Conservation (phyloP, 35 echinoderm and acorn worm genomes). For the Chiridota heheva region DNA sequence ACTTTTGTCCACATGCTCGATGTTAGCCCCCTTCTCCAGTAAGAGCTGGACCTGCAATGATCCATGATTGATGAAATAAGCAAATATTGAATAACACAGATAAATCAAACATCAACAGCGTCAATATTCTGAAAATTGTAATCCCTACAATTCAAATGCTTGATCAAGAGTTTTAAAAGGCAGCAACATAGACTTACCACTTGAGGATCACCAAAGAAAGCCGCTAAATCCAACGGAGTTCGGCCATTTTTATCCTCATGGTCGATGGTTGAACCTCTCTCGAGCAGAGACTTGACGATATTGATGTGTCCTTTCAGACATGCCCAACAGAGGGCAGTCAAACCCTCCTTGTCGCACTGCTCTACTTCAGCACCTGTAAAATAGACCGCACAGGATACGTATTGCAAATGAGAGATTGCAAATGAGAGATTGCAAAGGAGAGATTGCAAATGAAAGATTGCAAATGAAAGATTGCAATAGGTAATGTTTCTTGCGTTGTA, state of each 20-base stretch:
- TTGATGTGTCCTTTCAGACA: conserved; percentile 95
- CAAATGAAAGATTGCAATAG: too few relatives aligned
- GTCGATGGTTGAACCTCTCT: conserved; percentile 78
- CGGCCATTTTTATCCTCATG: conserved; percentile 86
- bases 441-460: too few relatives aligned
- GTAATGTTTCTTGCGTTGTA: too few relatives aligned
- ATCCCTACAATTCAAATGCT: too few relatives aligned
- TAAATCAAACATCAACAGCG: too few relatives aligned
- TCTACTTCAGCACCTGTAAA: conserved; percentile 77
- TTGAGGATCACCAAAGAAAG: conserved; percentile 98
- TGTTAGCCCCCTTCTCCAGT: conserved; percentile 81
- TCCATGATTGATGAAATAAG: not conserved
- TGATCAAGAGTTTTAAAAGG: too few relatives aligned
- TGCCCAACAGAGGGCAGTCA: conserved; percentile 94
- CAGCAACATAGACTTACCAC: too few relatives aligned
- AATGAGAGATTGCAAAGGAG: too few relatives aligned
- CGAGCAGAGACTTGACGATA: conserved; percentile 87
- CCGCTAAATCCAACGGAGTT: conserved; percentile 87
- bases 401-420: too few relatives aligned
- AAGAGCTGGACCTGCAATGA: conserved; percentile 74
- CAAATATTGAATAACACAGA: not conserved
- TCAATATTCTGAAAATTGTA: too few relatives aligned
- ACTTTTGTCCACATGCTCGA: conserved; percentile 92
- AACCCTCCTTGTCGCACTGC: conserved; percentile 79
- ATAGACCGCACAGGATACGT: not conserved